A percentile compares a stretch with the other conserved stretches of the same genome.
Conservation (phyloP, 2,888 invertebrate species). For the Physocephala rufipes region DNA sequence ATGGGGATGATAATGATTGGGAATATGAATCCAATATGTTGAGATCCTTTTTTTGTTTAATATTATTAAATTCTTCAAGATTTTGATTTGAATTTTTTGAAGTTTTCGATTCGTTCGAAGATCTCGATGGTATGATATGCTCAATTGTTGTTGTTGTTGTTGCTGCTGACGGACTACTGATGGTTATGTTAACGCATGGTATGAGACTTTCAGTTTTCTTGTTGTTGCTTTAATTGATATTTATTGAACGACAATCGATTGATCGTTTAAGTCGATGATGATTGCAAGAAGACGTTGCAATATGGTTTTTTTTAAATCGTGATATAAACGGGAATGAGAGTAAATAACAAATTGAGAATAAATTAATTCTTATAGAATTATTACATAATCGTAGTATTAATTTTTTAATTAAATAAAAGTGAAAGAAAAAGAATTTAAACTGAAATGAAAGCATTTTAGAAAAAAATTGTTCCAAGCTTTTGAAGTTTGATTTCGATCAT, state of each 20-base stretch:
- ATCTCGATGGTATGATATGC: constrained; percentile 48
- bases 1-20: constrained; percentile 10
- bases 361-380: constrained; percentile 1
- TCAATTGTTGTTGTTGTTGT: constrained; percentile 57
- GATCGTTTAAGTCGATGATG: no score
- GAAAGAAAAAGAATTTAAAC: no score
- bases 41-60: no score
- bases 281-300: constrained; percentile 46
- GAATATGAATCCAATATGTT: constrained; percentile 38
- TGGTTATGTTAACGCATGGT: constrained; percentile 57
- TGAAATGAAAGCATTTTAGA: no score
- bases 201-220: constrained; percentile 44
- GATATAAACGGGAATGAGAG: constrained; percentile 30
- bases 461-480: not conserved
- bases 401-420: not conserved
- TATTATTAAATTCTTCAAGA: no score
- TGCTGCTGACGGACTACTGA: constrained; percentile 54
- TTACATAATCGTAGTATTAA: not conserved
- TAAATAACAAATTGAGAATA: constrained; percentile 19
- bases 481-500: not conserved
- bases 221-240: constrained; percentile 30
- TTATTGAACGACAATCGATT: constrained; percentile 42
- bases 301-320: constrained; percentile 4
- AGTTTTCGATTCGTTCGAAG: constrained; percentile 1
- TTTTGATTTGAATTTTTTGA: constrained; percentile 14